Conservation (phyloP, 1,140 invertebrate species). For the Eriosoma lanigerum region DNA sequence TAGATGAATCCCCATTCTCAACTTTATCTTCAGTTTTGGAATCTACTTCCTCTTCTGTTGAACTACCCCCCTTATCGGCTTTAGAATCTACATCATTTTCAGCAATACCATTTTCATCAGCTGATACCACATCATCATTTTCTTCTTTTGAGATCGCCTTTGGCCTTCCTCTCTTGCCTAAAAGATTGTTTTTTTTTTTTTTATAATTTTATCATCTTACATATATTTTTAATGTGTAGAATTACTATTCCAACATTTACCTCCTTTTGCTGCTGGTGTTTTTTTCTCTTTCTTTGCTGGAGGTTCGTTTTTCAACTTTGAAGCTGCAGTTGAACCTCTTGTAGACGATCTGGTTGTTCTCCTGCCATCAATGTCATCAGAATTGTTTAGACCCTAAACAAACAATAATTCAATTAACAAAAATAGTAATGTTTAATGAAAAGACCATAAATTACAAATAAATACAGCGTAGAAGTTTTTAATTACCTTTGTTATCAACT, state of each 20-base stretch:
- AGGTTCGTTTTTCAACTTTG: conserved; percentile 39
- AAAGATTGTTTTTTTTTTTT: neutral
- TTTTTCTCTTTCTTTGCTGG: conserved; percentile 46
- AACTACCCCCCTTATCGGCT: conserved; percentile 27
- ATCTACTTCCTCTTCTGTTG: conserved; percentile 45
- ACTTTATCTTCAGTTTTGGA: conserved; percentile 34
- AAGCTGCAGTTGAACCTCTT: conserved; percentile 31
- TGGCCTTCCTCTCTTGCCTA: conserved; percentile 40
- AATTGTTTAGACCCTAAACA: conserved; percentile 29
- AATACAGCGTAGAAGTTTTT: neutral
- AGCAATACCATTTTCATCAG: conserved; percentile 42
- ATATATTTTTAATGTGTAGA: neutral
- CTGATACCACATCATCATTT: conserved; percentile 22
- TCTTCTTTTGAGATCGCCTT: conserved; percentile 29
- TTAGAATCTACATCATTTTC: conserved; percentile 35
- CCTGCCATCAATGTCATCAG: conserved; percentile 35
- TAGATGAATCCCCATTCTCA: conserved; percentile 34
- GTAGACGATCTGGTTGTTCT: conserved; percentile 34
- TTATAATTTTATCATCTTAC: no score
- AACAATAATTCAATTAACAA: neutral
- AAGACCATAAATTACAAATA: neutral
- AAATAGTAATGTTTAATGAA: neutral
- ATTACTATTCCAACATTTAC: neutral
- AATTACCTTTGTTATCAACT: conserved; percentile 31
- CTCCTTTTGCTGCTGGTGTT: conserved; percentile 7